Conservation (phyloP, 2,113 vertebrate species). For the Myotis brandtii region DNA sequence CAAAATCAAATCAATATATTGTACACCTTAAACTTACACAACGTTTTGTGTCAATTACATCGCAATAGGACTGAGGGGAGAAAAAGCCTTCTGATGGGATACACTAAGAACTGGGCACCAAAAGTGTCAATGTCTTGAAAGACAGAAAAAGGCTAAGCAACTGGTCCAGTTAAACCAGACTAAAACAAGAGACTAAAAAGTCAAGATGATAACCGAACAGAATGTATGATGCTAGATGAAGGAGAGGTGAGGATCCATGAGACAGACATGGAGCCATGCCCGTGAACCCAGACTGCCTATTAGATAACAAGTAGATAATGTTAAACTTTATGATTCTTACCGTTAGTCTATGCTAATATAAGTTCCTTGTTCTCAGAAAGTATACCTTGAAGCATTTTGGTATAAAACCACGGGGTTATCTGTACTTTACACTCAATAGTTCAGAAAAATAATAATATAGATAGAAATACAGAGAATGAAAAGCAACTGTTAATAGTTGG, state of each 20-base stretch:
- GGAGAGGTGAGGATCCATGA: not conserved
- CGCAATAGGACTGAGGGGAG: not conserved
- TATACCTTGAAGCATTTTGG: not conserved
- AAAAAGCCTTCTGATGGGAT: not conserved
- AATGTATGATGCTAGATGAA: accelerated
- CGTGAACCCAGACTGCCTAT: not conserved
- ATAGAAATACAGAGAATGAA: not conserved
- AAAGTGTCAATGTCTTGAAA: not conserved
- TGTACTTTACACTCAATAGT: not conserved
- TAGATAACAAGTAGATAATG: too few relatives aligned
- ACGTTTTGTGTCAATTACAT: not conserved
- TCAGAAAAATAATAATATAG: not conserved
- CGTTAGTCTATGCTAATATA: not conserved
- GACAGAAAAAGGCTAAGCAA: not conserved
- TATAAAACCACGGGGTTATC: too few relatives aligned
- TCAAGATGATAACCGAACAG: not conserved
- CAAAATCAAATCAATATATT: not conserved
- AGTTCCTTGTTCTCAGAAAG: not conserved
- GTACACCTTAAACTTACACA: not conserved
- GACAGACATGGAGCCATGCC: accelerated
- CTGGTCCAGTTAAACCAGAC: not conserved
- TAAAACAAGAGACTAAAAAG: not conserved
- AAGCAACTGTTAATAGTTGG: not conserved
- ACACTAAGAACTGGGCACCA: not conserved
- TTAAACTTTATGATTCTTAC: not conserved